phyloP scores from a whole-genome alignment of 2,888 invertebrate species.

The Patella ulyssiponensis region DNA sequence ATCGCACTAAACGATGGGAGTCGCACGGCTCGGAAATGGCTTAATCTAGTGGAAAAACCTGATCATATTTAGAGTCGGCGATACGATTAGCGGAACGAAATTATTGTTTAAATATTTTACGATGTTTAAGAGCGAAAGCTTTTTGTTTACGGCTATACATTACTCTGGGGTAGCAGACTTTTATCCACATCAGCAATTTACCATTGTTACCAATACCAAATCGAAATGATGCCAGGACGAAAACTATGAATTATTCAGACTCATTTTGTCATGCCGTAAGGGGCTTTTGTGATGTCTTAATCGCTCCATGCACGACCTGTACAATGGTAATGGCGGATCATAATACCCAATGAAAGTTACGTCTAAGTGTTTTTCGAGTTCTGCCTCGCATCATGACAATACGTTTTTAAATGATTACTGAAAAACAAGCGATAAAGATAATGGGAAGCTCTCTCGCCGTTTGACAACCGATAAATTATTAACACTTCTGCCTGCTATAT shows the following conservation, averaged over 20 bases:
- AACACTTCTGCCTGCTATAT: too few species aligned
- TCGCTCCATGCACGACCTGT: background rate
- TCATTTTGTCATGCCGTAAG: conserved; percentile 11
- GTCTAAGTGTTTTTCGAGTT: conserved; percentile 9
- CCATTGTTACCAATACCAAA: background rate
- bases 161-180: conserved; percentile 11
- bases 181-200: conserved; percentile 11
- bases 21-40: conserved; percentile 4
- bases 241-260: conserved; percentile 1
- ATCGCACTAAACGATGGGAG: conserved; percentile 7
- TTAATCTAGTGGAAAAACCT: conserved; percentile 12
- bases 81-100: conserved; percentile 7
- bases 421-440: background rate
- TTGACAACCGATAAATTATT: too few species aligned
- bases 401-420: conserved; percentile 7
- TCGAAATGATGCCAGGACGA: conserved; percentile 7
- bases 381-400: background rate
- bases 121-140: conserved; percentile 3
- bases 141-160: conserved; percentile 9
- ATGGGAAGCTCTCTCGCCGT: too few species aligned
- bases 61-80: conserved; percentile 9
- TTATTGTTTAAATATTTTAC: conserved; percentile 13
- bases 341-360: background rate
- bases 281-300: conserved; percentile 9
- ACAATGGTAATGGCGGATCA: background rate